Evolutionary conservation across 2,113 vertebrate species (phyloP), one percentile per base, ranked within the genome.

Genomic region (Smithornis capensis): DNA sequence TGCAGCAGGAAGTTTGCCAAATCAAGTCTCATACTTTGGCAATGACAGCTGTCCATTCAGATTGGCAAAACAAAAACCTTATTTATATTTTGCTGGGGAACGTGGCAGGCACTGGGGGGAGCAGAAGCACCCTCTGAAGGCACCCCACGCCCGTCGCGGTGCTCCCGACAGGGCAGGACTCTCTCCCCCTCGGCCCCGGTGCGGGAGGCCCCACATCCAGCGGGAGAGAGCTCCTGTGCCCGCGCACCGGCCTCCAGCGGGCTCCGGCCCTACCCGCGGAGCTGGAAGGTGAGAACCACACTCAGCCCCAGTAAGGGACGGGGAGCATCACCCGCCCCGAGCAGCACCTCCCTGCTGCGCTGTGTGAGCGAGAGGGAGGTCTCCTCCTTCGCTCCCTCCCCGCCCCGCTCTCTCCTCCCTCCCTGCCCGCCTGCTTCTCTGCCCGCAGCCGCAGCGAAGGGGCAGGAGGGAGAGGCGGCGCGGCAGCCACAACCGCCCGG

Each of bases 341-440:
- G 35, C 56, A 68, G 25, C 78, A 85, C 45, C 87, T 55, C 71
- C 78, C 38, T 47, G 47, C 79, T 2, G 37, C 0, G 87, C 80
- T 3, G 47, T 22, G 87, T 31, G 75, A 69, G 69, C 42, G 16
- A 37, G 52, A 68, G 50, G 79, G 71, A 55, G 83, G 75, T 94
- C 95, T 97, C 94, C 94, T 94, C 92, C 95, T 83, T 38, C 64
- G 14, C 57, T 69, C 27, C 47, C 75, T 92, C 74, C 69, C 75
- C 56, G n/a, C 83, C 64, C 57, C 57, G 31, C 86, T 65, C 77
- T 53, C 82, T 77, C 83, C 21, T 59, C 73, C 90, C 69, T 56
- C 35, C 29, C 27, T 19, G 38, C 68, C 55, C 24, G 38, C 67
- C 49, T 53, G 22, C 59, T 67, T 28, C 38, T 35, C 33, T 14